Base-by-base conservation (phyloP, 1,140 invertebrate genomes). In the Leptinotarsa defecta region DNA sequence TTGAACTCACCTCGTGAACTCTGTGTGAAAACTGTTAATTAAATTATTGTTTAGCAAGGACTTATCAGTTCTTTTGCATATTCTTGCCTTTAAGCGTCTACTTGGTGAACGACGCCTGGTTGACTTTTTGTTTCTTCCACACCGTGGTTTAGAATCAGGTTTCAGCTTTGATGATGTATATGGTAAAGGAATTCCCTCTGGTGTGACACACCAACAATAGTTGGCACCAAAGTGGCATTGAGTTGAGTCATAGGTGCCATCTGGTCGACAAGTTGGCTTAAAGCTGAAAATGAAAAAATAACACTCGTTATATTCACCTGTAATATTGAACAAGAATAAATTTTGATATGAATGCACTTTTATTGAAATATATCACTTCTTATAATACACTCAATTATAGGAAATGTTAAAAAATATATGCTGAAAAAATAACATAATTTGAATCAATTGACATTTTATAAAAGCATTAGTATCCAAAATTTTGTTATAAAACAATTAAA, bases 161-260 rank as follows among this genome's bases (percentile, higher is more conserved):
- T 77, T 82, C 22, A 77, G 75, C 73, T 89, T 89, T 2, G 92
- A 90, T 5, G 93, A 90, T 4, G 94, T 94, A 76, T 94, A 91
- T 22, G 91, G 89, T 20, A 97, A 86, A 2, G 93, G 94, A 78
- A 91, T 91, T 15, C 95, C 95, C 77, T 92, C 69, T 2, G 91
- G 89, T 4, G 92, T 94, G 27, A 95, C 94, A 85, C 96, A 98
- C 93, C 93, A 94, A 83, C 93, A 94, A 82, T 90, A 93, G 69
- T 92, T 93, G 1, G 92, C 92, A 67, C 90, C 90, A 11, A 87
- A 85, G 78, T 95, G 91, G 84, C 96, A 97, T 86, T 98, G 96
- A 57, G 95, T 90, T 5, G 94, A 89, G 2, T 92, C 90, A 85
- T 93, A 98, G 3, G 90, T 92, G 11, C 95, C 95, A 81, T 97